A percentile compares a stretch with the other conserved stretches of the same genome.
These are phyloP conservation scores for Rhogogaster chlorosoma DNA, from an alignment of 2,888 invertebrate genomes.

Conservation along the genomic window DNA sequence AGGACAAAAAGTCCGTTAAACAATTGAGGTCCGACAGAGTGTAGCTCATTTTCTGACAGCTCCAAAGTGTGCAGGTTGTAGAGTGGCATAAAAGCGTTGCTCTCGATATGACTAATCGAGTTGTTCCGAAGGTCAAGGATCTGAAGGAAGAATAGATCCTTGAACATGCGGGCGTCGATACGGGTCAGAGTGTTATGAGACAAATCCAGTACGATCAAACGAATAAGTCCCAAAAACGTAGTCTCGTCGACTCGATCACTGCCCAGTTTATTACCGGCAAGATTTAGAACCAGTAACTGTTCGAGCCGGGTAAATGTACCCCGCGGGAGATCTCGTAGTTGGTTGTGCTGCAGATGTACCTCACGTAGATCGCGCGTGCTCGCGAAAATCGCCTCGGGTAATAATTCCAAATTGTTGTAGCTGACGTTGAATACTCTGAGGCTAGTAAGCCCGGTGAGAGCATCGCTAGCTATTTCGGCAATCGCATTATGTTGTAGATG, in stretches of 20 bases:
- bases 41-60: conserved; percentile 91
- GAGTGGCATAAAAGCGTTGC: conserved; percentile 91
- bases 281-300: conserved; percentile 90
- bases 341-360: conserved; percentile 91
- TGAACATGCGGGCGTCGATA: conserved; percentile 91
- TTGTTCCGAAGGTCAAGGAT: conserved; percentile 92
- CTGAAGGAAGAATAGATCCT: conserved; percentile 92
- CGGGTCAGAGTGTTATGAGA: conserved; percentile 92
- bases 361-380: conserved; percentile 90
- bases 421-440: conserved; percentile 92
- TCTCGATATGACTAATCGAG: conserved; percentile 92
- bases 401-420: conserved; percentile 88
- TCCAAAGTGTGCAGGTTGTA: conserved; percentile 95
- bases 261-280: conserved; percentile 91
- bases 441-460: conserved; percentile 88
- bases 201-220: conserved; percentile 91
- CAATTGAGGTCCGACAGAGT: conserved; percentile 88
- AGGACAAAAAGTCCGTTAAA: conserved; percentile 92
- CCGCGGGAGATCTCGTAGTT: conserved; percentile 89
- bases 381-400: conserved; percentile 91
- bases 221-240: conserved; percentile 91
- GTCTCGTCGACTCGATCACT: conserved; percentile 92
- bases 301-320: conserved; percentile 91
- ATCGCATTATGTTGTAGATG: conserved; percentile 92
- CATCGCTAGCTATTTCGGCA: conserved; percentile 87